Conservation (phyloP, 1,140 invertebrate genomes). For the Lordiphosa stackelbergi region DNA sequence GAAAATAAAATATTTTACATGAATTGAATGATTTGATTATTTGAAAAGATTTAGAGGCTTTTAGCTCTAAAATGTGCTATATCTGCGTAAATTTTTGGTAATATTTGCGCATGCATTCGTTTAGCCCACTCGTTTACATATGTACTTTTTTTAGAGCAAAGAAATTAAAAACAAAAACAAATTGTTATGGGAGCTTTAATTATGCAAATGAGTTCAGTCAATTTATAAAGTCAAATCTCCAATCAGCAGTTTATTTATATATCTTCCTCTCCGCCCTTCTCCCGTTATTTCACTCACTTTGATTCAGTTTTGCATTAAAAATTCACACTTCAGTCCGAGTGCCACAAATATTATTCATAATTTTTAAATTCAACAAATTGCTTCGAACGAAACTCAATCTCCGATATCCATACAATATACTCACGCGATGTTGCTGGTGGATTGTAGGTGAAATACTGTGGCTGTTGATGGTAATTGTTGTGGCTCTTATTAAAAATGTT, state of each 20-base stretch:
- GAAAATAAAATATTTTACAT: no score
- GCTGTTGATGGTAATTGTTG: not conserved
- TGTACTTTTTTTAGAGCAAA: not conserved
- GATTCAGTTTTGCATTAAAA: conserved; percentile 4
- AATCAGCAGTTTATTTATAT: not conserved
- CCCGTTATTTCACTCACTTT: not conserved
- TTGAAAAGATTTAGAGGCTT: no score
- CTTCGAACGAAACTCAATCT: not conserved
- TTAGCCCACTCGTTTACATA: not conserved
- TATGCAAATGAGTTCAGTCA: conserved; percentile 16
- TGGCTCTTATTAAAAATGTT: conserved; percentile 9
- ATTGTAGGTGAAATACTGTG: conserved; percentile 1
- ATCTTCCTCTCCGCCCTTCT: no score
- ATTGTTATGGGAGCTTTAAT: conserved; percentile 12
- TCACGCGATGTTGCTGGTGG: conserved; percentile 30
- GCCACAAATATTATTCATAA: conserved; percentile 24
- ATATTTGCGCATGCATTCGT: no score
- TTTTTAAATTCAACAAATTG: conserved; percentile 25
- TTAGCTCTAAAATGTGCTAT: no score
- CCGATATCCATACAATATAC: not conserved
- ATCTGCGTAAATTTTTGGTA: no score
- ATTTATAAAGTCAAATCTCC: conserved; percentile 10
- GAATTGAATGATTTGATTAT: no score
- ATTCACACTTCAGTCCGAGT: conserved; percentile 1
- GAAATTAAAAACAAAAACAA: not conserved